These are phyloP conservation scores for Lateolabrax maculatus DNA, from an alignment of 2,797 vertebrate species.

Conservation along the genomic window DNA sequence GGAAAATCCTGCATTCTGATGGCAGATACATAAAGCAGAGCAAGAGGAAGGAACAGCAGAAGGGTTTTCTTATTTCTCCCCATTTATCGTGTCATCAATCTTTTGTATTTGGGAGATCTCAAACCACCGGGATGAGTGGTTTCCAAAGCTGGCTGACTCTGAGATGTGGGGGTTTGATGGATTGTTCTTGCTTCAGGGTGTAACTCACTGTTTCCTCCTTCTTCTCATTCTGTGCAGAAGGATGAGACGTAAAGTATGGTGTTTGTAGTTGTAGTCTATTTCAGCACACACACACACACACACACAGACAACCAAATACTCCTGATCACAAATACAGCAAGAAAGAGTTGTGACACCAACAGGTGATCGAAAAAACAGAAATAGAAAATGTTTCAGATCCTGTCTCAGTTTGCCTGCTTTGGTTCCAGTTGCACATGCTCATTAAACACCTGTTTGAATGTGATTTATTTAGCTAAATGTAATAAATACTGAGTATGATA, in stretches of 20 bases:
- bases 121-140: neutral
- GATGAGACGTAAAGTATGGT: too few relatives aligned
- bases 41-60: conserved; percentile 21
- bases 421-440: neutral
- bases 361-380: conserved; percentile 23
- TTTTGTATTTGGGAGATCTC: neutral
- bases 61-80: neutral
- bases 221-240: conserved; percentile 39
- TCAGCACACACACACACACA: neutral
- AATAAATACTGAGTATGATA: too few relatives aligned
- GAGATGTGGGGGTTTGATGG: neutral
- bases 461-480: neutral
- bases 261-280: too few relatives aligned
- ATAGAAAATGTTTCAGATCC: conserved; percentile 10
- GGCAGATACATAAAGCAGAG: neutral
- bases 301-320: neutral
- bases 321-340: neutral
- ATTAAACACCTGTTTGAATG: neutral
- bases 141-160: neutral
- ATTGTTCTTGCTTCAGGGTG: neutral
- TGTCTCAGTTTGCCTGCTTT: neutral
- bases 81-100: conserved; percentile 30
- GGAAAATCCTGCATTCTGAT: rapidly evolving
- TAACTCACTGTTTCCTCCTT: conserved; percentile 15
- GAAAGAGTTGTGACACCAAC: neutral